Evolutionary conservation across 1,140 invertebrate species (phyloP).

Genomic region (Camponotus floridanus): DNA sequence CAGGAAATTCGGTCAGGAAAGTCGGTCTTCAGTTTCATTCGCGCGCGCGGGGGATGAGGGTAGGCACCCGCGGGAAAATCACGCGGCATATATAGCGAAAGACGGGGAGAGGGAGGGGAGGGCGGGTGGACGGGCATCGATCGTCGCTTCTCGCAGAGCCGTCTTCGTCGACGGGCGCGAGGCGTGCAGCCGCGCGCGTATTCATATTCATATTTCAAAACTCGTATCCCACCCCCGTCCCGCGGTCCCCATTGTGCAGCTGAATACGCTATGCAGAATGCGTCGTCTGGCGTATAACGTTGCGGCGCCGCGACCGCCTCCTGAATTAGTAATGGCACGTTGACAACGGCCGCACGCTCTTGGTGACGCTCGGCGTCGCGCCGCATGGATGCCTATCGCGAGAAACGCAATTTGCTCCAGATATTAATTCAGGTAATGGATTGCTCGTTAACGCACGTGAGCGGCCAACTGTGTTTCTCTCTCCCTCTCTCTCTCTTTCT

Average conservation of each 20-base stretch:
- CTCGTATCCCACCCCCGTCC: slow-evolving; percentile 65
- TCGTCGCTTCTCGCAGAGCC: slow-evolving; percentile 60
- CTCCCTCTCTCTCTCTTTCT: not conserved
- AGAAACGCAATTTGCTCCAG: slow-evolving; percentile 79
- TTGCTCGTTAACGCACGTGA: slow-evolving; percentile 71
- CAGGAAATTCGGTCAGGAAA: slow-evolving; percentile 28
- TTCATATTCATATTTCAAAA: slow-evolving; percentile 82
- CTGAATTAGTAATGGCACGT: slow-evolving; percentile 81
- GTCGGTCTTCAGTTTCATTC: slow-evolving; percentile 36
- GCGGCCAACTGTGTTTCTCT: no score
- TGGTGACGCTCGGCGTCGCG: slow-evolving; percentile 20
- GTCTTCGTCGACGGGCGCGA: slow-evolving; percentile 75
- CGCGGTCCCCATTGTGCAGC: slow-evolving; percentile 79
- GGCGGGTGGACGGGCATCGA: slow-evolving; percentile 71
- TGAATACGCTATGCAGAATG: slow-evolving; percentile 80
- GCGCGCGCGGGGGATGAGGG: not conserved
- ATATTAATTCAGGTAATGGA: slow-evolving; percentile 81
- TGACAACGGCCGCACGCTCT: slow-evolving; percentile 73
- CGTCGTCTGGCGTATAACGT: slow-evolving; percentile 80
- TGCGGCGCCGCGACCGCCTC: slow-evolving; percentile 77
- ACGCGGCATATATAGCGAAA: not conserved
- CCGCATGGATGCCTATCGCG: slow-evolving; percentile 65
- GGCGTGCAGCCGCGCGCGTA: slow-evolving; percentile 72
- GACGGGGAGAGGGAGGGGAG: slow-evolving; percentile 21
- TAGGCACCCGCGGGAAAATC: slow-evolving; percentile 29